Base-by-base conservation (phyloP, 2,797 vertebrate genomes). In the Halcyon badia region DNA sequence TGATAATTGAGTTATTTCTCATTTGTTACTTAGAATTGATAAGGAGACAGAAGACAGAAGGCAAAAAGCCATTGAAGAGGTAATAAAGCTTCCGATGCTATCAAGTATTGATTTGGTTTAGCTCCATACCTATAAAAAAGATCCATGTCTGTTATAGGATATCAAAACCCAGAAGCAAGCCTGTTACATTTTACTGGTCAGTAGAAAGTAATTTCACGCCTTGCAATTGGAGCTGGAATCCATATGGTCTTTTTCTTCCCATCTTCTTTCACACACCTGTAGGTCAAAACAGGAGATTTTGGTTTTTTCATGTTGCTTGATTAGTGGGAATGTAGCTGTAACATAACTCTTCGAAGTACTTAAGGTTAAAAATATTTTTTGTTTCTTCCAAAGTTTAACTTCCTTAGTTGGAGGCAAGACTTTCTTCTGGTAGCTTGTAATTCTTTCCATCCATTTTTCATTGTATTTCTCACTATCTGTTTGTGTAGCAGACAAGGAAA, bases 51-150 rank as follows among this genome's bases (percentile, higher is more conserved):
- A 99, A 97, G 99, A 99, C 94, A 99, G 99, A 98, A 98, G 99
- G 83, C 99, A 99, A 96, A 99, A 98, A 98, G 99, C 99, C 28
- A 99, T 99, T 91, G 99, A 99, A 94, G 99, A 99, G 98, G 99
- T 99, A 98, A 93, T 84, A 90, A 94, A 89, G 68, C 35, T 95
- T 72, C 57, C 41, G 51, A 2, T 75, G 24, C 30, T 86, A 16
- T 86, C 39, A 72, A 37, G 15, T 70, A 68, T 1, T 75, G 46
- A 31, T 86, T 78, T 75, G 14, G 46, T 86, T 77, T 73, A 41
- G 35, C n/a, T 75, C 28, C n/a, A 7, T 58, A 39, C 28, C 14
- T 70, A 21, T 48, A 65, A 51, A 87, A 54, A 60, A 48, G 9
- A 35, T 51, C 16, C 12, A 6, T 0, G 0, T 76, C 8, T 84